phyloP scores from a whole-genome alignment of 30 jellyfish, hydroid and myxozoan species.

The Aurelia sp. region DNA sequence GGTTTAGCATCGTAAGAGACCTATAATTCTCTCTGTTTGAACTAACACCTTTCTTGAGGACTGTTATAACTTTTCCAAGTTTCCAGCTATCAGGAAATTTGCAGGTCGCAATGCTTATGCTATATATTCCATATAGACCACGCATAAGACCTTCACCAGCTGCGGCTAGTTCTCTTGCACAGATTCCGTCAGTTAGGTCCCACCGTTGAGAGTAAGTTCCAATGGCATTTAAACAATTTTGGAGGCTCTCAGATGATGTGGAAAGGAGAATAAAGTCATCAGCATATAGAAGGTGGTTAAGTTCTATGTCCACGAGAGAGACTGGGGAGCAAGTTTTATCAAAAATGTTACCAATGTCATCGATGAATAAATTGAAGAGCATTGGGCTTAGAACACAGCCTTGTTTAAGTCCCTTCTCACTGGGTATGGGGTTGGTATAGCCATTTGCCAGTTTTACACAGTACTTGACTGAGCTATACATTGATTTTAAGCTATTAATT shows the following conservation, averaged over 20 bases:
- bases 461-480: no score
- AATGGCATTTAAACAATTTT: not conserved
- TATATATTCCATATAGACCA: slow-evolving; percentile 3
- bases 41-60: not conserved
- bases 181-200: not conserved
- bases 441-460: no score
- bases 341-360: not conserved
- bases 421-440: no score
- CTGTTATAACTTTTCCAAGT: not conserved
- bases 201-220: not conserved
- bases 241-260: not conserved
- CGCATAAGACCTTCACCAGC: not conserved
- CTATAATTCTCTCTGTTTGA: not conserved
- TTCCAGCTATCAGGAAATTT: not conserved
- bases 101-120: not conserved
- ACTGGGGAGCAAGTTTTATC: not conserved
- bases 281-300: no score
- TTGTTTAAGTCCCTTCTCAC: not conserved
- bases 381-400: not conserved
- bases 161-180: no score
- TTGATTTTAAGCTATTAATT: no score
- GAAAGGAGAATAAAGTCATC: not conserved
- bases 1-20: not conserved
- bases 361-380: not conserved
- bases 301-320: no score